A percentile compares a stretch with the other conserved stretches of the same genome.
phyloP scores from a whole-genome alignment of 30 jellyfish, hydroid and myxozoan species.

The Calvadosia cruxmelitensis region DNA sequence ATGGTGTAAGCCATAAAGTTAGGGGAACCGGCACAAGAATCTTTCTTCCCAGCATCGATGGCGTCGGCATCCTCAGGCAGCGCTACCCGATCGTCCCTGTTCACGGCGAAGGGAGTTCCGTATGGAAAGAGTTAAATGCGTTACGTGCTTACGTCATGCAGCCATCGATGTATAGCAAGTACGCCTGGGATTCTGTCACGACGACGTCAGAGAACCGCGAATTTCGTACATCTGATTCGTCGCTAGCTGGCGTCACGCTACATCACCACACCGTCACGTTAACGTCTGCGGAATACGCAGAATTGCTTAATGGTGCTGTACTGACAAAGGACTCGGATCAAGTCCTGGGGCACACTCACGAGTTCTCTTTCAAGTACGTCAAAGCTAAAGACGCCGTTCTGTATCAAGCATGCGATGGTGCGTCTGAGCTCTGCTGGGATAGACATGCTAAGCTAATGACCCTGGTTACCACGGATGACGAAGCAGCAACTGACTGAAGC shows the following conservation, averaged over 20 bases:
- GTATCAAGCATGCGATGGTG: slow-evolving; percentile 26
- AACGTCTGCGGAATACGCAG: slow-evolving; percentile 37
- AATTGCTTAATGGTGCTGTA: slow-evolving; percentile 52
- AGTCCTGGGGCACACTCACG: slow-evolving; percentile 58
- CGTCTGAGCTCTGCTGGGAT: slow-evolving; percentile 30
- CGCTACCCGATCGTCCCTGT: slow-evolving; percentile 86
- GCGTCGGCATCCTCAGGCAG: slow-evolving; percentile 71
- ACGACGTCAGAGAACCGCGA: slow-evolving; percentile 17
- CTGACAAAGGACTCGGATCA: slow-evolving; percentile 27
- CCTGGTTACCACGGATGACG: too few species aligned
- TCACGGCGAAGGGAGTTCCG: slow-evolving; percentile 92
- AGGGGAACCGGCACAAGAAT: slow-evolving; percentile 71
- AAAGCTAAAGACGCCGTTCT: slow-evolving; percentile 4
- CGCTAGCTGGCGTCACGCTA: background rate
- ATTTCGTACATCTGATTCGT: slow-evolving; percentile 24
- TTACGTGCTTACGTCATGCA: slow-evolving; percentile 55
- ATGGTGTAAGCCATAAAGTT: slow-evolving; percentile 21
- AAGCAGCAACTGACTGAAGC: too few species aligned
- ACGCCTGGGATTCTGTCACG: slow-evolving; percentile 34
- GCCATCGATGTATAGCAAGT: slow-evolving; percentile 22
- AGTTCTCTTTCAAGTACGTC: slow-evolving; percentile 40
- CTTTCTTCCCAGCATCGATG: slow-evolving; percentile 59
- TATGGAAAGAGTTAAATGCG: slow-evolving; percentile 88
- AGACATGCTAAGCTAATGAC: slow-evolving; percentile 21
- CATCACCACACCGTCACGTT: slow-evolving; percentile 58